A percentile compares a stretch with the other conserved stretches of the same genome.
Evolutionary conservation across 2,113 vertebrate genomes (phyloP).

Genomic region (Tychaedon coryphoeus): DNA sequence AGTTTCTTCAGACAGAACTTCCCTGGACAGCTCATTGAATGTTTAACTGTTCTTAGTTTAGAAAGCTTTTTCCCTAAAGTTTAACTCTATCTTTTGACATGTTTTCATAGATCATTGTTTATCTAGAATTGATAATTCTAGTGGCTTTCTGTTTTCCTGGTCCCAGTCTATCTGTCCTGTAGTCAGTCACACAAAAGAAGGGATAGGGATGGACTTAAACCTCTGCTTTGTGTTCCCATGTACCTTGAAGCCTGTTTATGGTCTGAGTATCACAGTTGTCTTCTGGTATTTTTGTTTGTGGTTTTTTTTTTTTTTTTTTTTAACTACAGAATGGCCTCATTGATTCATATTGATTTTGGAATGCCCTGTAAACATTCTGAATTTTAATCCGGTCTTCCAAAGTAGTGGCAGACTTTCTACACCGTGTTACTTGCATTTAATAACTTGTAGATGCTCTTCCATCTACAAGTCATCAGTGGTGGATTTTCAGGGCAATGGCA

Average conservation of each 20-base stretch:
- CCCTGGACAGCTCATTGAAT: not conserved
- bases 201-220: not conserved
- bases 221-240: not conserved
- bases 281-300: not conserved
- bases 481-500: not conserved
- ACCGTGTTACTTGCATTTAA: not conserved
- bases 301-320: not conserved
- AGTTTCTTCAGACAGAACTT: not conserved
- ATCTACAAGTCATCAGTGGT: not conserved
- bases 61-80: not conserved
- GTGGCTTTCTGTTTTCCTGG: not conserved
- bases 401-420: not conserved
- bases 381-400: not conserved
- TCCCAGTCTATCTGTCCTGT: not conserved
- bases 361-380: not conserved
- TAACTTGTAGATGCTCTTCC: fast-evolving
- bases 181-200: not conserved
- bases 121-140: not conserved
- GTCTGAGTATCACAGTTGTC: not conserved
- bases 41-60: not conserved
- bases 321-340: fast-evolving
- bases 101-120: not conserved
- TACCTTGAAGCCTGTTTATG: not conserved
- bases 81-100: not conserved
- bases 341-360: not conserved